phyloP scores from a whole-genome alignment of 1,140 invertebrate species.

The Varroa destructor region DNA sequence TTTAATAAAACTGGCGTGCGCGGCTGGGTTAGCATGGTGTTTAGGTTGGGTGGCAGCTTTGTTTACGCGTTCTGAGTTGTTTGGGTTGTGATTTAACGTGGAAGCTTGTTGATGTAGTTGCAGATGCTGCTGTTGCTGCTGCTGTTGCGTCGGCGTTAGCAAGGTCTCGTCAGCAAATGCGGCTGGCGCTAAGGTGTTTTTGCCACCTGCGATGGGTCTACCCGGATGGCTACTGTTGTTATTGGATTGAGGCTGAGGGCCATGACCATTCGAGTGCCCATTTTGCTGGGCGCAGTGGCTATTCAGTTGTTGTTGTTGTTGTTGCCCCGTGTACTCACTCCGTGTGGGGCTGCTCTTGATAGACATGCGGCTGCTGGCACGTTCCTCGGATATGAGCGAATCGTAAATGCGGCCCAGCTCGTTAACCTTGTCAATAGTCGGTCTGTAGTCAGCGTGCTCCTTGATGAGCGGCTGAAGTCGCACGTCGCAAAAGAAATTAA shows the following conservation, averaged over 20 bases:
- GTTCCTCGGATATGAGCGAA: conserved; percentile 55
- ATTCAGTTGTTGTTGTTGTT: background rate
- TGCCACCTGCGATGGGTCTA: no score
- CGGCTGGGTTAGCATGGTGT: conserved; percentile 22
- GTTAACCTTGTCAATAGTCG: conserved; percentile 78
- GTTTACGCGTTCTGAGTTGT: no score
- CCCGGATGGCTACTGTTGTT: no score
- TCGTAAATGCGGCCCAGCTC: conserved; percentile 74
- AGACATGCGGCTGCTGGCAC: conserved; percentile 51
- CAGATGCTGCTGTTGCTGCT: background rate
- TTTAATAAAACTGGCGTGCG: conserved; percentile 27
- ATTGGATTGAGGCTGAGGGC: background rate
- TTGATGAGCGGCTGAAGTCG: conserved; percentile 57
- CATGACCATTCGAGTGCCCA: conserved; percentile 1
- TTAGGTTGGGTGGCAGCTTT: conserved; percentile 2
- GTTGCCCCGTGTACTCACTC: conserved; percentile 30
- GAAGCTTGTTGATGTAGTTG: no score
- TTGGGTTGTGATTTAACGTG: no score
- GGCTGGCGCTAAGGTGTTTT: background rate
- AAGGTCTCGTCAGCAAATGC: background rate
- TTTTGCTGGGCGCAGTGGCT: background rate
- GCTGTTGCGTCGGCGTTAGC: background rate
- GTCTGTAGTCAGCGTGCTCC: conserved; percentile 70
- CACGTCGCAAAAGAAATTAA: conserved; percentile 28
- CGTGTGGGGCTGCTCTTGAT: conserved; percentile 60